These are phyloP conservation scores for Drosophila maculinotata DNA, from an alignment of 2,888 invertebrate genomes.

Conservation along the genomic window DNA sequence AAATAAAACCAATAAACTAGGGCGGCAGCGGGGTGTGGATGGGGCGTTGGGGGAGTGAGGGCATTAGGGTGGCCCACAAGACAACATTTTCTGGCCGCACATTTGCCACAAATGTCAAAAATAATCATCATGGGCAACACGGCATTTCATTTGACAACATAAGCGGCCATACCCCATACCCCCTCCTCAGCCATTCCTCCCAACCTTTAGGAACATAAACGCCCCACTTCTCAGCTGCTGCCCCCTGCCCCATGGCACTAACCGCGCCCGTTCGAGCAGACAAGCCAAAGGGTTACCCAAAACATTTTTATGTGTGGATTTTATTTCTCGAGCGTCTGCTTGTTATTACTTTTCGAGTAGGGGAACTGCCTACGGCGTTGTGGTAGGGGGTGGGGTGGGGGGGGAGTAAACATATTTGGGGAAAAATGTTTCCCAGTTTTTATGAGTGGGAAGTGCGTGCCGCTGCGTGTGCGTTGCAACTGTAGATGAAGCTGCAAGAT, in stretches of 20 bases:
- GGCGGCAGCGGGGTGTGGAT: background rate
- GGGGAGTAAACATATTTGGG: conserved; percentile 49
- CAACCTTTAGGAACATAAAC: conserved; percentile 1
- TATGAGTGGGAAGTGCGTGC: conserved; percentile 78
- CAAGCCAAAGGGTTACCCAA: conserved; percentile 70
- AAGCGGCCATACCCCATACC: conserved; percentile 37
- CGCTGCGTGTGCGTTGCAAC: conserved; percentile 30
- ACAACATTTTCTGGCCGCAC: conserved; percentile 55
- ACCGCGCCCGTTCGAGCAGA: conserved; percentile 50
- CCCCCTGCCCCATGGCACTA: background rate
- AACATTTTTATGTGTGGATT: conserved; percentile 68
- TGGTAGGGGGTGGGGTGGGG: background rate
- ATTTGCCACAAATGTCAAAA: conserved; percentile 81
- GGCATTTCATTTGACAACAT: conserved; percentile 76
- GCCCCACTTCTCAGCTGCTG: conserved; percentile 22
- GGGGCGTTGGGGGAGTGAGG: background rate
- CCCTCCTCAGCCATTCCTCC: background rate
- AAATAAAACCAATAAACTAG: conserved; percentile 58
- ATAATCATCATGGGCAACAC: conserved; percentile 77
- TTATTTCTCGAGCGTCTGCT: conserved; percentile 65
- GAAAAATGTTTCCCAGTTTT: conserved; percentile 71
- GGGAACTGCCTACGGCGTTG: no score
- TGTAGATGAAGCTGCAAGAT: conserved; percentile 19
- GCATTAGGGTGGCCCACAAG: conserved; percentile 5
- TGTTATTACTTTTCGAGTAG: conserved; percentile 41